Percentiles rank a stretch among this genome's conserved stretches.
phyloP scores from a whole-genome alignment of 2,797 vertebrate genomes.

The Anableps anableps region DNA sequence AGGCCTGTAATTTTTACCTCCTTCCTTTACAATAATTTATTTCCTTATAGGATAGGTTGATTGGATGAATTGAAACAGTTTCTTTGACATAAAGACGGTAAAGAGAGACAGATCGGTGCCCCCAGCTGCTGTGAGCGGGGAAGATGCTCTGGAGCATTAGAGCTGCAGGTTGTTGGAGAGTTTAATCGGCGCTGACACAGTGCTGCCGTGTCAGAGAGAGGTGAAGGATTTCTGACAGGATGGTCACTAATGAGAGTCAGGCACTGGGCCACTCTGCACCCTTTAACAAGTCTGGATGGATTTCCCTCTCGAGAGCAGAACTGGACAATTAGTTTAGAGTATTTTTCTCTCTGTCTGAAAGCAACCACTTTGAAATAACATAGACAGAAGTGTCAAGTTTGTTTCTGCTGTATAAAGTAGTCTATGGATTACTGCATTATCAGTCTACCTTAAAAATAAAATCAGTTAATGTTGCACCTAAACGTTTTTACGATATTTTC shows the following conservation, averaged over 20 bases:
- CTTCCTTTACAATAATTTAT: constrained; percentile 7
- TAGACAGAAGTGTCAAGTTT: constrained; percentile 52
- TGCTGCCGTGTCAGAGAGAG: constrained; percentile 60
- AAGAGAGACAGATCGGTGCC: constrained; percentile 19
- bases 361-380: constrained; percentile 49
- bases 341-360: constrained; percentile 61
- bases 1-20: background rate
- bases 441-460: background rate
- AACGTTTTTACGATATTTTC: background rate
- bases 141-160: constrained; percentile 59
- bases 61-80: background rate
- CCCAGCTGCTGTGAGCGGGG: constrained; percentile 50
- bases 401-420: constrained; percentile 29
- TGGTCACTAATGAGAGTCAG: constrained; percentile 74
- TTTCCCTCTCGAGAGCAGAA: constrained; percentile 65
- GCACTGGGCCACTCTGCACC: constrained; percentile 66
- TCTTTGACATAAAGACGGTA: constrained; percentile 28
- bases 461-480: background rate
- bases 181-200: constrained; percentile 69
- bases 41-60: constrained; percentile 4
- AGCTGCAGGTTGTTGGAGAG: constrained; percentile 58
- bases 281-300: constrained; percentile 74
- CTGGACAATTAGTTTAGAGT: constrained; percentile 72
- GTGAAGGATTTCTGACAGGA: constrained; percentile 75
- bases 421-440: background rate